Base-by-base conservation (phyloP, 2,797 vertebrate genomes). In the Rhinichthys osculus region DNA sequence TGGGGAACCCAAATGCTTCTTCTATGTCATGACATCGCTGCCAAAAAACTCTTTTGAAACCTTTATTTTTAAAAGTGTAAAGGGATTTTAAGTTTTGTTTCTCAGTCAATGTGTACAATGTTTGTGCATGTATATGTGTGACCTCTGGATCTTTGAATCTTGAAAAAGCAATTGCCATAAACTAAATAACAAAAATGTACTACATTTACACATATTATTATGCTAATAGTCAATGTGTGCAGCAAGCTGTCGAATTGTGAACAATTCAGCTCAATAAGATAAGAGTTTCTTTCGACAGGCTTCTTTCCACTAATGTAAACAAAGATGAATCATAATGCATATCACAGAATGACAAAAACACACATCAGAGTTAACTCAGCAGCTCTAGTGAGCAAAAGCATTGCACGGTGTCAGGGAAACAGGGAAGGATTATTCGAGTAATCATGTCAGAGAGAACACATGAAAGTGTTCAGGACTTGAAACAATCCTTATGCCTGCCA, bases 331-430 rank as follows among this genome's bases (percentile, higher is more conserved):
- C 71, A 86, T 66, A 57, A 77, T 70, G 47, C 47, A 67, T 82
- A 59, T 82, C 71, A 82, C 64, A 86, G 57, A 82, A 69, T 81
- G 79, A 82, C 85, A 86, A 86, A 86, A 82, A 76, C n/a, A 44
- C 78, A 81, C 79, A 82, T 76, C 79, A 81, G 38, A 81, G 78
- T 66, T 38, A 86, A 81, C 62, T 76, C 71, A 23, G 57, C 7
- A 7, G 38, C 0, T 23, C 44, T 81, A 40, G 54, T 62, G 67
- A 57, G 66, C 38, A 19, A 62, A 78, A 72, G 67, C 40, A 72
- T 38, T 27, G 67, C 84, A 73, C 10, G 1, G 59, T 38, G 27
- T 82, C 78, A 74, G 14, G 23, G 42, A 86, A 81, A 76, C 70
- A 73, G 69, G 17, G 33, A 76, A 76, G 85, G 44, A 54, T 69